Base-by-base conservation (phyloP, 1,140 invertebrate species). In the Papilio polyxenes region DNA sequence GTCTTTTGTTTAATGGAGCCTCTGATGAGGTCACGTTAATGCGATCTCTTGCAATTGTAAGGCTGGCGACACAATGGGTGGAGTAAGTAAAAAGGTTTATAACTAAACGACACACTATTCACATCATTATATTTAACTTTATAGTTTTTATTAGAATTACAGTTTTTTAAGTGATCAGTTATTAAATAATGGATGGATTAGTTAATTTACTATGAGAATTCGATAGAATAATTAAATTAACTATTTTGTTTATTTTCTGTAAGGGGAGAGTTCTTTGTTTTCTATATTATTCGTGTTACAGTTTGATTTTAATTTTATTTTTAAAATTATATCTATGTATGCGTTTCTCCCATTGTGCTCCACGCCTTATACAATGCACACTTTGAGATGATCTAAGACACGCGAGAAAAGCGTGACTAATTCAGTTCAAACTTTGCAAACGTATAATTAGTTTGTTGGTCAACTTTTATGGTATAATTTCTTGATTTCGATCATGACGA, bases 341-440 rank as follows among this genome's bases (percentile, higher is more conserved):
- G 62, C 17, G 23, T 31, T 31, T 69, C 62, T 69, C 62, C 3
- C 0, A 11, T 69, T 69, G 62, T 31, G 62, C 15, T 3, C 10
- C 62, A 13, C 31, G 15, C 65, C 65, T 37, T 72, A 72, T 4
- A 72, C 65, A 72, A 72, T 72, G 31, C 31, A 15, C 23, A 37
- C 17, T 3, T 72, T 72, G 23, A 40, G 31, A 72, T 72, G 23
- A 37, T 72, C 59, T 23, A 31, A 72, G 65, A 15, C 65, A 72
- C 65, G 31, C 65, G 65, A 72, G 65, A 37, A 72, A 37, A 40
- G 13, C 65, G 65, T 72, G 65, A 72, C 65, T 72, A 72, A 72
- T 72, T 72, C 65, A 40, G 65, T 72, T 72, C 65, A 72, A 72
- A 72, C 65, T 72, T 72, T 72, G 65, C 65, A 37, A 72, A 72